Evolutionary conservation across 2,113 vertebrate genomes (phyloP).

Genomic region (Hemiprocne comata): DNA sequence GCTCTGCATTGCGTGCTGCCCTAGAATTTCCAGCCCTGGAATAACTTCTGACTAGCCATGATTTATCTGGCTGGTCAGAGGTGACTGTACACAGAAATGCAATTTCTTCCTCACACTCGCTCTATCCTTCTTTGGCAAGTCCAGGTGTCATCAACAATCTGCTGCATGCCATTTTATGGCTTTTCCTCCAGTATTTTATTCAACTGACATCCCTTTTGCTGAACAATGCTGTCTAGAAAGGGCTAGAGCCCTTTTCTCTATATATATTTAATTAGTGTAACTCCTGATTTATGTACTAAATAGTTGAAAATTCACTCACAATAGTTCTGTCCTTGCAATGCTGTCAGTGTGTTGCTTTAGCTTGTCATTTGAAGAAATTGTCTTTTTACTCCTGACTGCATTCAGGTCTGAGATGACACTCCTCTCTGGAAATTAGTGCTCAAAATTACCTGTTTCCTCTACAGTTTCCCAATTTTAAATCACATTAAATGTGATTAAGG

Average conservation of each 20-base stretch:
- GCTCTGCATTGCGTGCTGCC: not conserved
- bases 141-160: constrained; percentile 57
- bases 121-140: constrained; percentile 64
- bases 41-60: constrained; percentile 31
- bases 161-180: not conserved
- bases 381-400: not conserved
- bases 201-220: not conserved
- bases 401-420: not conserved
- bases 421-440: not conserved
- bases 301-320: not conserved
- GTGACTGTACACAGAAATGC: constrained; percentile 67
- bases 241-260: not conserved
- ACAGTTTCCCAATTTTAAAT: not conserved
- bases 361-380: constrained; percentile 23
- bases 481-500: not conserved
- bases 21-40: not conserved
- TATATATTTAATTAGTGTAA: constrained; percentile 11
- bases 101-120: constrained; percentile 57
- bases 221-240: not conserved
- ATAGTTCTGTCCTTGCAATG: not conserved
- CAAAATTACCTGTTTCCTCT: not conserved
- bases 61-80: constrained; percentile 70
- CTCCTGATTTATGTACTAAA: constrained; percentile 8
- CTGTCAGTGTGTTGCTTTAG: not conserved
- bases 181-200: constrained; percentile 30